Conservation (phyloP, 2,113 vertebrate genomes). For the Trogon surrucura region DNA sequence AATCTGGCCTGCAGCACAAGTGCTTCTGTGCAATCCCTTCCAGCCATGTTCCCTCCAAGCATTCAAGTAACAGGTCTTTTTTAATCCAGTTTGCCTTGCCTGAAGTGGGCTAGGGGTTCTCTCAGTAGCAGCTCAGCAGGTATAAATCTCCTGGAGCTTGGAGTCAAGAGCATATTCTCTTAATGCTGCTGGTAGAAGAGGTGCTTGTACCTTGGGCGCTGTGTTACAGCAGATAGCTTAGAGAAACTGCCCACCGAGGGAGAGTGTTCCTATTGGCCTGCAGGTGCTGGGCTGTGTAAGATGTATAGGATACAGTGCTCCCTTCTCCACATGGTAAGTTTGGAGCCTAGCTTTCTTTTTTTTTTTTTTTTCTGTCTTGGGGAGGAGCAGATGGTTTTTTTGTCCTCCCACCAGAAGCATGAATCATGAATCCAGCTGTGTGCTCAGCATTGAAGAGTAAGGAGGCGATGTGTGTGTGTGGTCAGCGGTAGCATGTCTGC, state of each 20-base stretch:
- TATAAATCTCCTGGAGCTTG: background rate
- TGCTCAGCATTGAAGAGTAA: background rate
- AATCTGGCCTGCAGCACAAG: background rate
- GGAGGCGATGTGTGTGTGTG: background rate
- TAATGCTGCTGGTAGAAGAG: background rate
- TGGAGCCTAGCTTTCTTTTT: background rate
- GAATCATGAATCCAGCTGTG: background rate
- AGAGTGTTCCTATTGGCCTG: background rate
- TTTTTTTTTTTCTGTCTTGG: background rate
- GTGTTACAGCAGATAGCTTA: too few relatives aligned
- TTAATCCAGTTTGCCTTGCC: background rate
- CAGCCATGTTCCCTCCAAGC: background rate
- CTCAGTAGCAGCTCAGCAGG: background rate
- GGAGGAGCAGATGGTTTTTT: background rate
- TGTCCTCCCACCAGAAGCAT: background rate
- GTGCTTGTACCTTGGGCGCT: background rate
- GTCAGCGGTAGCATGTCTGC: background rate
- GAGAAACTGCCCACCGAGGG: background rate
- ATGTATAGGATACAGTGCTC: background rate
- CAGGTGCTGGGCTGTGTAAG: background rate
- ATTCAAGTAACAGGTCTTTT: background rate
- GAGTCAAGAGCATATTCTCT: background rate
- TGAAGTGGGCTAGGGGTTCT: background rate
- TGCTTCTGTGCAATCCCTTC: background rate
- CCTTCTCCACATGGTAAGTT: background rate